These are phyloP conservation scores for Xanthia icteritia DNA, from an alignment of 2,888 invertebrate species.

Conservation along the genomic window DNA sequence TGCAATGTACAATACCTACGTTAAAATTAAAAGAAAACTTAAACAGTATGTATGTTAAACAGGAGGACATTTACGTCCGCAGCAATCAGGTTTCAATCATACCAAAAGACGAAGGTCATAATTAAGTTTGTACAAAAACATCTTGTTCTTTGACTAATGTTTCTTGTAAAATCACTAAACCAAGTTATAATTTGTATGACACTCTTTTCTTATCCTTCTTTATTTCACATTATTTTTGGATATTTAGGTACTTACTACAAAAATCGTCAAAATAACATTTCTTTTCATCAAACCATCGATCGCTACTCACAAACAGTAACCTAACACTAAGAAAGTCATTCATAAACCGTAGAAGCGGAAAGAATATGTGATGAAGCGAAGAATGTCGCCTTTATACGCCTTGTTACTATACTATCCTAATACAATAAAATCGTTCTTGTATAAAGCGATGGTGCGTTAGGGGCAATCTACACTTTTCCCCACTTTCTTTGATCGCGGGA, in stretches of 20 bases:
- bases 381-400: constrained; percentile 34
- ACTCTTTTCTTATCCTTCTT: too few species aligned
- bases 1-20: background rate
- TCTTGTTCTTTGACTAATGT: background rate
- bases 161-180: too few species aligned
- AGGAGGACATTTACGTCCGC: too few species aligned
- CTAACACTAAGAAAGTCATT: constrained; percentile 21
- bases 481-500: constrained; percentile 49
- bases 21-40: background rate
- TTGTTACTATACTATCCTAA: constrained; percentile 50
- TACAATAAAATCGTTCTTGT: constrained; percentile 62
- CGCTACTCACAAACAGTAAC: constrained; percentile 7
- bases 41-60: too few species aligned
- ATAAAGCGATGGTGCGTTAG: constrained; percentile 57
- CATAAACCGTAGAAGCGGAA: constrained; percentile 19
- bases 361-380: constrained; percentile 40
- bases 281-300: constrained; percentile 9
- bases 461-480: constrained; percentile 56
- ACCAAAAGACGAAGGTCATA: background rate
- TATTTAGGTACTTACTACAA: background rate
- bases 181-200: too few species aligned
- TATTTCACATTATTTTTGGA: too few species aligned
- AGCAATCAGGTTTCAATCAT: background rate
- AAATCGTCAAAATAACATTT: background rate
- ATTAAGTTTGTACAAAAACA: background rate